phyloP scores from a whole-genome alignment of 2,113 vertebrate species.

The Dinomys branickii region DNA sequence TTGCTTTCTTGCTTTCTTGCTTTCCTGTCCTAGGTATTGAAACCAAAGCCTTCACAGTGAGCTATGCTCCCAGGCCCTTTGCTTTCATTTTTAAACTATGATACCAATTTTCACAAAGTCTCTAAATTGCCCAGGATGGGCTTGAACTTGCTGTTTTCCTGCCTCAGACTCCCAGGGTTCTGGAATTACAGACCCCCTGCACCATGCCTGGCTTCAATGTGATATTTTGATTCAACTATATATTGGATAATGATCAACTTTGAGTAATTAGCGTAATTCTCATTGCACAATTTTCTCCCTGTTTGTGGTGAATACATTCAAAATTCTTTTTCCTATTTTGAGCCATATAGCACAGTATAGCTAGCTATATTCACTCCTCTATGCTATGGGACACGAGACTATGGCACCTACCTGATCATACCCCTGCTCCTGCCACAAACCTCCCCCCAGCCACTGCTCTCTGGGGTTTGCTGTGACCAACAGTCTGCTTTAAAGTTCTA shows the following conservation, averaged over 20 bases:
- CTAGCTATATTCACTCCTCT: neutral
- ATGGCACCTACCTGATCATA: neutral
- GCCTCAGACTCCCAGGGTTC: neutral
- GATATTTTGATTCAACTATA: neutral
- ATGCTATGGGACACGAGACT: neutral
- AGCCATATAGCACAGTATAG: neutral
- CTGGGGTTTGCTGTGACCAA: neutral
- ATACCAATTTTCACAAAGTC: neutral
- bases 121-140: neutral
- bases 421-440: no score
- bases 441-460: no score
- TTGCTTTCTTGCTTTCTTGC: neutral
- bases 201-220: neutral
- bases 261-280: no score
- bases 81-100: neutral
- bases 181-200: neutral
- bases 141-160: neutral
- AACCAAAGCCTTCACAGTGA: neutral
- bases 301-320: neutral
- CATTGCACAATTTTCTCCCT: neutral
- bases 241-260: neutral
- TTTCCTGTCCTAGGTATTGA: neutral
- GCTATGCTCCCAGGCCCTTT: neutral
- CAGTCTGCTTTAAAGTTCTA: neutral
- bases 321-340: neutral